Base-by-base conservation (phyloP, 2,113 vertebrate genomes). In the Elaphurus davidianus region DNA sequence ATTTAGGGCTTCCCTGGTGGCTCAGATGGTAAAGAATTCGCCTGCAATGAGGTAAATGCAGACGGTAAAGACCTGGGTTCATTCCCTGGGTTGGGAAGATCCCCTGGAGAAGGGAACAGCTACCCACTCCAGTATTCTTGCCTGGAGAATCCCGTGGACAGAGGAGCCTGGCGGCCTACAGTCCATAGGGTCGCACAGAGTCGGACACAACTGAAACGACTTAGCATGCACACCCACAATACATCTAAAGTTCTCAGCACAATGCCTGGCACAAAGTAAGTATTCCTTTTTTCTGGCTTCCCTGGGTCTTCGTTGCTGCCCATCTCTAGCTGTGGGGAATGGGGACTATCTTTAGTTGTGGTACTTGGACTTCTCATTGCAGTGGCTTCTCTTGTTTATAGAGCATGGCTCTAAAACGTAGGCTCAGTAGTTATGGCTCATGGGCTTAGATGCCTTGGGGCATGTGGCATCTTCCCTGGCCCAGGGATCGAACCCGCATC, bases 141-240 rank as follows among this genome's bases (percentile, higher is more conserved):
- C 52, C 52, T 19, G 52, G 52, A 54, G 52, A 54, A 54, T 54
- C 52, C 52, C 52, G 13, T 74, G 36, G 5, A 40, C 36, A 74
- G 10, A 74, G n/a, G 21, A 74, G 10, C n/a, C 21, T 74, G 36
- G 5, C 0, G 0, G 19, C 10, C 67, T 74, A 74, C 10, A 74
- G 67, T 40, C 67, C 67, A 13, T 25, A n/a, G n/a, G 19, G 67
- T 40, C 10, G 0, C n/a, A 6, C 11, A 71, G 19, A 23, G 67
- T 1, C 6, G 19, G n/a, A 23, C 36, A 10, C 13, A 43, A 43
- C 12, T 76, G 40, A 27, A 43, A 40, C 0, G 0, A 43, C 40
- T 76, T 43, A 76, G 40, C 40, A 43, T 0, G 1, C 71, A 76
- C 71, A 7, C 40, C 7, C 0, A 1, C 71, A 43, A 76, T 76